Conservation (phyloP, 2,888 invertebrate genomes). For the Coelinius sp. region DNA sequence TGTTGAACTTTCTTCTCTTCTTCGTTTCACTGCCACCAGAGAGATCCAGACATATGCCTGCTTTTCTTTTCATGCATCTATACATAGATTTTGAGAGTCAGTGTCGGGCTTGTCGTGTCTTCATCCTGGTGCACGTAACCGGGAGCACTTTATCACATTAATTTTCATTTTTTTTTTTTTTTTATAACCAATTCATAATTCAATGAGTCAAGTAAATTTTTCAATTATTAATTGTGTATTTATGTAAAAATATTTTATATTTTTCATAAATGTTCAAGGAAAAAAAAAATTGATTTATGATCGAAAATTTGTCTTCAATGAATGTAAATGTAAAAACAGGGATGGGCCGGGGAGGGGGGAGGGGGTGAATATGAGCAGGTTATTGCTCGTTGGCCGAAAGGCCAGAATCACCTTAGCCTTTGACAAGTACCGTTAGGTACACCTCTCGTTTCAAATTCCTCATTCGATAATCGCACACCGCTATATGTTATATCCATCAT, state of each 20-base stretch:
- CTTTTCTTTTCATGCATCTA: conserved; percentile 46
- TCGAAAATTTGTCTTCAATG: neutral
- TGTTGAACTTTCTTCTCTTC: neutral
- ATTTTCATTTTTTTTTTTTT: conserved; percentile 24
- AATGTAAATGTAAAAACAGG: no score
- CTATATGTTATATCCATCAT: conserved; percentile 31
- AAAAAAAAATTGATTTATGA: no score
- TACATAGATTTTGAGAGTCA: conserved; percentile 47
- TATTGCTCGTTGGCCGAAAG: conserved; percentile 26
- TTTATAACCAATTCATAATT: no score
- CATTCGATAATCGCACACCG: conserved; percentile 46
- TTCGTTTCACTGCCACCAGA: conserved; percentile 36
- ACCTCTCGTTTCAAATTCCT: conserved; percentile 49
- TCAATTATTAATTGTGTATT: no score
- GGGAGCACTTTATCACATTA: conserved; percentile 16
- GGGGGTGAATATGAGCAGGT: conserved; percentile 10
- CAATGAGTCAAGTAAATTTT: no score
- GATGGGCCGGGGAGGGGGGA: neutral
- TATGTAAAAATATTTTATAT: neutral
- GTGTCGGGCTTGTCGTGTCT: conserved; percentile 36
- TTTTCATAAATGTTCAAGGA: no score
- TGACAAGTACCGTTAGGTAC: conserved; percentile 51
- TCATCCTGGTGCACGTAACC: conserved; percentile 32
- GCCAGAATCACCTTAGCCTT: conserved; percentile 46
- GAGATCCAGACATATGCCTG: conserved; percentile 45